These are phyloP conservation scores for Heloderma charlesbogerti DNA, from an alignment of 2,113 vertebrate species.

Conservation along the genomic window DNA sequence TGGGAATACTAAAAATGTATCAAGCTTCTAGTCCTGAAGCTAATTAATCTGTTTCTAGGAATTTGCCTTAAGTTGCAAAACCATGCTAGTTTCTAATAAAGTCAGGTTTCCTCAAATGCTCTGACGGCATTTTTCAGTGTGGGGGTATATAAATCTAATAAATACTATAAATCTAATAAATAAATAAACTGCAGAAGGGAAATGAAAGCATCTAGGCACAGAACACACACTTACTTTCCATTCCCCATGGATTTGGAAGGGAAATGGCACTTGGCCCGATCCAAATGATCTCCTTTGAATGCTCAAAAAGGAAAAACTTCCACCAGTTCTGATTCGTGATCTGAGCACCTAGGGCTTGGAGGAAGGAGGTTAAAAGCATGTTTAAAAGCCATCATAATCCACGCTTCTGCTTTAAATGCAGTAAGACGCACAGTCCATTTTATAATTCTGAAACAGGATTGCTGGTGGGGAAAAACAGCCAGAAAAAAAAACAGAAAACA, in stretches of 20 bases:
- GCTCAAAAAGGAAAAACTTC: background rate
- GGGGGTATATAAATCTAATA: no score
- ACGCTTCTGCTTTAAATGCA: background rate
- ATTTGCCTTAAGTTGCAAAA: background rate
- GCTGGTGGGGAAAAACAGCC: background rate
- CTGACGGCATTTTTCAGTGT: no score
- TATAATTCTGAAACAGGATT: background rate
- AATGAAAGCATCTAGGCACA: background rate
- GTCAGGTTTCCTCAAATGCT: no score
- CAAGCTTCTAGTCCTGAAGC: background rate
- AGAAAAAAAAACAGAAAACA: background rate
- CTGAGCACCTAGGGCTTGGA: background rate
- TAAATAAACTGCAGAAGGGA: background rate
- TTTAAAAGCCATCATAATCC: background rate
- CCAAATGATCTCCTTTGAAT: background rate
- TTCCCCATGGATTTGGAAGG: background rate
- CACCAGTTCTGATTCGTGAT: background rate
- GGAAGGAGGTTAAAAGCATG: background rate
- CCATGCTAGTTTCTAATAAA: background rate
- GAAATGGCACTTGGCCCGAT: background rate
- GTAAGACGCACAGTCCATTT: background rate
- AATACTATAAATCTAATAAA: no score
- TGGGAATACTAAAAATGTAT: background rate
- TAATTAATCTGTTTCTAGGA: background rate
- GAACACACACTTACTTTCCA: background rate